Evolutionary conservation across 1,140 invertebrate genomes (phyloP).

Genomic region (Nasonia vitripennis): DNA sequence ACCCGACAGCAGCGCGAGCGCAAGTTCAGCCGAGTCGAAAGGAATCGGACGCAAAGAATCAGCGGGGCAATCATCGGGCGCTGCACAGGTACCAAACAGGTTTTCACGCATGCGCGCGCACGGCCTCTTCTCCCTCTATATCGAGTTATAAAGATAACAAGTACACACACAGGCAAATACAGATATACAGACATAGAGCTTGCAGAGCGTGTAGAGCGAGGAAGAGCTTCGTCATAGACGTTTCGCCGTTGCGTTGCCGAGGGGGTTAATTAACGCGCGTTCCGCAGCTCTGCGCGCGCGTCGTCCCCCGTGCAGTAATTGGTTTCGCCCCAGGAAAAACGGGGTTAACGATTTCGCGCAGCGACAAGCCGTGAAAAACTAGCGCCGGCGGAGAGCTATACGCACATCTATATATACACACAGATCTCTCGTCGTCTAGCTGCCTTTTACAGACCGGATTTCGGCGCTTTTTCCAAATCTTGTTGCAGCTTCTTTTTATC

Average conservation of each 20-base stretch:
- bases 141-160: background rate
- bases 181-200: background rate
- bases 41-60: background rate
- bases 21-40: background rate
- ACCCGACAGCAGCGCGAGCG: background rate
- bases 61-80: background rate
- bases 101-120: background rate
- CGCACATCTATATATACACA: background rate
- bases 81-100: background rate
- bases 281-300: background rate
- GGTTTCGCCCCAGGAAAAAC: background rate
- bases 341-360: background rate
- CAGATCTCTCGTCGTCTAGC: too few relatives aligned
- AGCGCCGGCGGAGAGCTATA: background rate
- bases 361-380: conserved; percentile 4
- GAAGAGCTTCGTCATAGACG: conserved; percentile 18
- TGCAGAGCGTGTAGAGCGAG: background rate
- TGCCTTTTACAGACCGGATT: background rate
- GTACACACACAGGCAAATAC: background rate
- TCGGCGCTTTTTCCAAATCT: background rate
- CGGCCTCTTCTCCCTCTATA: background rate
- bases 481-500: background rate
- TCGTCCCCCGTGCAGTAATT: conserved; percentile 2
- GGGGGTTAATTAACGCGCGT: conserved; percentile 29
- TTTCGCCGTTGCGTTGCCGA: background rate